Evolutionary conservation across 2,113 vertebrate species (phyloP).

Genomic region (Ovis aries): DNA sequence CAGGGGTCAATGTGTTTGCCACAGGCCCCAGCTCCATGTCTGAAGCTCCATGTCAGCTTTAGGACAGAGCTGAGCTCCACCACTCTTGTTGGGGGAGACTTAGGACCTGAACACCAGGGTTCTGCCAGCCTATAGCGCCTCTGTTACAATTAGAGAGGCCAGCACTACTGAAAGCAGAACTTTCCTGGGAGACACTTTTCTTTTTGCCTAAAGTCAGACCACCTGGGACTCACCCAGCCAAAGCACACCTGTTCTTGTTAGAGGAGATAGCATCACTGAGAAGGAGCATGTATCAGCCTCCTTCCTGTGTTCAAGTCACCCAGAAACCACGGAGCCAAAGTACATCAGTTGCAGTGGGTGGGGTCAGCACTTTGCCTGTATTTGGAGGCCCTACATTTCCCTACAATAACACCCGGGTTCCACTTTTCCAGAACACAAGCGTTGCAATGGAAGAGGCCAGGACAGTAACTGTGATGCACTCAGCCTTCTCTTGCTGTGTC

Average conservation of each 20-base stretch:
- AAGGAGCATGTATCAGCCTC: not conserved
- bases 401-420: not conserved
- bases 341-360: not conserved
- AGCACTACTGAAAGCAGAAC: not conserved
- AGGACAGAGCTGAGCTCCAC: not conserved
- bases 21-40: not conserved
- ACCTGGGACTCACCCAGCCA: slow-evolving; percentile 52
- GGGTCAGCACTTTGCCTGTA: not conserved
- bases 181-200: slow-evolving; percentile 69
- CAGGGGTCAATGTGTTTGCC: not conserved
- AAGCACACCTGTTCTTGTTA: slow-evolving; percentile 52
- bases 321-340: not conserved
- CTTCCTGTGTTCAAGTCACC: not conserved
- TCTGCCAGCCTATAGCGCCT: not conserved
- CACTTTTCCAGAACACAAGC: not conserved
- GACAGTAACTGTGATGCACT: no score
- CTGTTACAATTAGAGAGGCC: not conserved
- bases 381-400: not conserved
- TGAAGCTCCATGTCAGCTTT: not conserved
- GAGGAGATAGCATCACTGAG: not conserved
- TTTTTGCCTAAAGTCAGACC: slow-evolving; percentile 23
- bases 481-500: not conserved
- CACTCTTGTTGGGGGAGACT: not conserved
- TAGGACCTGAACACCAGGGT: not conserved
- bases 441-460: no score